Evolutionary conservation across 2,113 vertebrate genomes (phyloP).

Genomic region (Strix uralensis): DNA sequence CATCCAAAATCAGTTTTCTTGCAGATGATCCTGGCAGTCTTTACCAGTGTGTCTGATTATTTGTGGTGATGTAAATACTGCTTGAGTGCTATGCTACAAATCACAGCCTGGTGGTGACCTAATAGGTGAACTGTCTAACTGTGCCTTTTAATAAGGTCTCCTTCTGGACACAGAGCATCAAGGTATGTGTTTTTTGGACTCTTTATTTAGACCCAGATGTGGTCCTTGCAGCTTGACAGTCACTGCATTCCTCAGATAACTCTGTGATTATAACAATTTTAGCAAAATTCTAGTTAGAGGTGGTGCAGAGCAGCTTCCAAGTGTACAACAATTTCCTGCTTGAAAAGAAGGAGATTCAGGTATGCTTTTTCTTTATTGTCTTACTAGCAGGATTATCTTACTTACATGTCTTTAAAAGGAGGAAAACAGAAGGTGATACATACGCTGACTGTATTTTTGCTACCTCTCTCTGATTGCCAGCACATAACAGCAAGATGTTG

Average conservation of each 20-base stretch:
- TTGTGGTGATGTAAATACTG: neutral
- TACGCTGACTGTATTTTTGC: neutral
- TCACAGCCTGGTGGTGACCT: neutral
- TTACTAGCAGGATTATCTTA: neutral
- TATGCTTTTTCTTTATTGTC: neutral
- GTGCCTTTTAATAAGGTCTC: neutral
- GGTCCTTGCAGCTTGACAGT: neutral
- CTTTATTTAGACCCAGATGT: neutral
- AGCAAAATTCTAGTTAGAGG: neutral
- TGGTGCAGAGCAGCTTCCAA: neutral
- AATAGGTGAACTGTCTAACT: neutral
- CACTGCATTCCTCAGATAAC: neutral
- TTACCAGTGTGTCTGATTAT: neutral
- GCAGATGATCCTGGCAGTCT: neutral
- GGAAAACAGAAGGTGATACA: neutral
- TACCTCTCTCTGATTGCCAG: slow-evolving; percentile 3
- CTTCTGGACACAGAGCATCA: neutral
- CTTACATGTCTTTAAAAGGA: neutral
- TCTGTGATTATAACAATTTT: neutral
- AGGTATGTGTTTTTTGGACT: neutral
- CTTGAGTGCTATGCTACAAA: neutral
- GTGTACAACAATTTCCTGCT: neutral
- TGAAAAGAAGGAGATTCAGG: neutral
- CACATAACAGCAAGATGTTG: slow-evolving; percentile 17
- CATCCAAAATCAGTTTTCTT: neutral